Base-by-base conservation (phyloP, 92 coral and sea anemone genomes). In the Parazoanthus darwini region DNA sequence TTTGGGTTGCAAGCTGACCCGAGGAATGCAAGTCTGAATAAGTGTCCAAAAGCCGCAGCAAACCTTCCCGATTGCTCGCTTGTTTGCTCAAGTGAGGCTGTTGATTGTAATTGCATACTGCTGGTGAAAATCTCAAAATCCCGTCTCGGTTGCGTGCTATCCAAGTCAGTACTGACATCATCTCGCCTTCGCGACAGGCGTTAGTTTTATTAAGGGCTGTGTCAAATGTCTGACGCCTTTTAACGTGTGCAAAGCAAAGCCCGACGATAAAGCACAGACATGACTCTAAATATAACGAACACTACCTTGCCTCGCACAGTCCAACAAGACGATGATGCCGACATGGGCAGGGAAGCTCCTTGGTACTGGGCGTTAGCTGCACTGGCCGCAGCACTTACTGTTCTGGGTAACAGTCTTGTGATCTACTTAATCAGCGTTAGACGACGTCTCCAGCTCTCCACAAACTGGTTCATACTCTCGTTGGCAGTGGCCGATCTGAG, bases 381-480 rank as follows among this genome's bases (percentile, higher is more conserved):
- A 1, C 58, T 88, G 2, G 92, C 94, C 25, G 91, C 96, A 29
- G 89, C 89, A 1, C 63, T 92, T 63, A 87, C 98, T 37, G 72
- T 95, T 46, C 79, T 94, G 8, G 98, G 98, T 35, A 95, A 95
- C 89, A 85, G 91, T n/a, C 80, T 94, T 5, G 93, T 95, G 42
- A 91, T 95, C 13, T 91, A 37, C 72, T 78, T 95, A 6, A 93
- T 95, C 29, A 72, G 86, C 36, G 48, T 90, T 6, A 84, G 82
- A 15, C 81, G 88, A 71, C 90, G 93, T 26, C 91, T 95, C 7
- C 94, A 93, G 35, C 81, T 90, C 29, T 85, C 86, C 35, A 89
- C 92, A 16, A 95, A 95, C 92, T 92, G 94, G 92, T 95, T 94
- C 63, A 78, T 95, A 4, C 88, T 95, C 15, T 95, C 98, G 3